Conservation (phyloP, 92 coral and sea anemone species). For the Phymanthus crucifer region DNA sequence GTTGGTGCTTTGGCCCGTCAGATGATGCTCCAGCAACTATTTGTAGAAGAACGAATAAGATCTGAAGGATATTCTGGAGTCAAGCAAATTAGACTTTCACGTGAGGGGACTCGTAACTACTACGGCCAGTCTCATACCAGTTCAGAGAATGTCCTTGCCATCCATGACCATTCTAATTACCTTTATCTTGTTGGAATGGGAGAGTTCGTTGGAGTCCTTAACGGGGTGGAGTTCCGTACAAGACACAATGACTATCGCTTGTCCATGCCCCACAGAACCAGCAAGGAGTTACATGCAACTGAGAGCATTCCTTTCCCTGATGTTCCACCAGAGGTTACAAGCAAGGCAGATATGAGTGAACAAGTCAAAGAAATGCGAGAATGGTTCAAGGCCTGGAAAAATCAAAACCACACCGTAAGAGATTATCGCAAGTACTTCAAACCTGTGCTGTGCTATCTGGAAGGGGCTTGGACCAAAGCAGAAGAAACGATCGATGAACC, state of each 20-base stretch:
- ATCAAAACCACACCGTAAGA: constrained; percentile 58
- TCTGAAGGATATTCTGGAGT: constrained; percentile 82
- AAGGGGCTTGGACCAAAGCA: constrained; percentile 69
- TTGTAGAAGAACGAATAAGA: constrained; percentile 69
- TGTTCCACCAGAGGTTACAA: constrained; percentile 72
- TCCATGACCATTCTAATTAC: constrained; percentile 82
- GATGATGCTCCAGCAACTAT: constrained; percentile 72
- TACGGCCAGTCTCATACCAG: constrained; percentile 51
- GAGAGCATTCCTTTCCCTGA: constrained; percentile 73
- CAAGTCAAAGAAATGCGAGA: constrained; percentile 76
- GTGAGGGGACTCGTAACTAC: constrained; percentile 66
- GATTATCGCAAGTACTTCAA: constrained; percentile 83
- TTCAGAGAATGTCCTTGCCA: constrained; percentile 46
- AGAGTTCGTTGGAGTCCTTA: constrained; percentile 73
- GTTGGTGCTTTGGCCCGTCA: constrained; percentile 39
- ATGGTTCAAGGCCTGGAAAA: constrained; percentile 86
- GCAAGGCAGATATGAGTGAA: constrained; percentile 34
- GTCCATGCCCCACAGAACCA: constrained; percentile 62
- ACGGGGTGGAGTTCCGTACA: constrained; percentile 89
- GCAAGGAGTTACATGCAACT: constrained; percentile 52
- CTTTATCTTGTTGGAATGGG: constrained; percentile 80
- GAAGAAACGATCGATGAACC: constrained; percentile 56
- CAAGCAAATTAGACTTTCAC: constrained; percentile 62
- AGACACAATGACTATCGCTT: constrained; percentile 90
- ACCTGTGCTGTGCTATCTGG: constrained; percentile 82